Base-by-base conservation (phyloP, 2,888 invertebrate genomes). In the Lymantria monacha region DNA sequence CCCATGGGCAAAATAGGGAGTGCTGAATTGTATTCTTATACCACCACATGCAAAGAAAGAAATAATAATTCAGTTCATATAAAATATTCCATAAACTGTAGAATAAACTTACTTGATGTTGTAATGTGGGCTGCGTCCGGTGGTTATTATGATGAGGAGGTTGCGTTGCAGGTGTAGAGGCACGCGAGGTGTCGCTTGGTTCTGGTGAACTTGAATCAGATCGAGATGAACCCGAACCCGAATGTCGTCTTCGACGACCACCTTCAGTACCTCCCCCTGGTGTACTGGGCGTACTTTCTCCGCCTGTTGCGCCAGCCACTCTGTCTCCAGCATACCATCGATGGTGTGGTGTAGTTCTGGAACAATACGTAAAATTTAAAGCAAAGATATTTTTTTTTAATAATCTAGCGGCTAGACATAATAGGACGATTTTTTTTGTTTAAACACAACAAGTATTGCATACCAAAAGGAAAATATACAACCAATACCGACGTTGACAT, bases 161-260 rank as follows among this genome's bases (percentile, higher is more conserved):
- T 81, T 87, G 79, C 86, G 92, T 68, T 77, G 92, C 77, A 72
- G 93, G 78, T 81, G 93, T 93, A 64, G 93, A 93, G 49, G 94
- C 93, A 61, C 93, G 87, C 61, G 93, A 92, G 48, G 92, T 92
- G 71, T 89, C 88, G 70, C 93, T 92, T 62, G 89, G 89, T 67
- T 92, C 93, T 52, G 94, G 92, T 58, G 94, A 93, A 71, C 91
- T 92, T 61, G 92, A 92, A 57, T 92, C 92, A 52, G 90, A 88
- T 63, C 88, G 84, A 59, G 91, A 91, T 49, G 86, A 92, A 73
- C 79, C 90, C 67, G 93, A 89, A 79, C 93, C 80, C 72, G 93
- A 79, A 81, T 87, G 72, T 80, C 93, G 82, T 83, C 93, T 85
- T 66, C 87, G 89, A 74, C 87, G 89, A 66, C 80, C 88, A 72